A percentile compares a stretch with the other conserved stretches of the same genome.
Conservation (phyloP, 2,888 invertebrate genomes). For the Neoascia interrupta region DNA sequence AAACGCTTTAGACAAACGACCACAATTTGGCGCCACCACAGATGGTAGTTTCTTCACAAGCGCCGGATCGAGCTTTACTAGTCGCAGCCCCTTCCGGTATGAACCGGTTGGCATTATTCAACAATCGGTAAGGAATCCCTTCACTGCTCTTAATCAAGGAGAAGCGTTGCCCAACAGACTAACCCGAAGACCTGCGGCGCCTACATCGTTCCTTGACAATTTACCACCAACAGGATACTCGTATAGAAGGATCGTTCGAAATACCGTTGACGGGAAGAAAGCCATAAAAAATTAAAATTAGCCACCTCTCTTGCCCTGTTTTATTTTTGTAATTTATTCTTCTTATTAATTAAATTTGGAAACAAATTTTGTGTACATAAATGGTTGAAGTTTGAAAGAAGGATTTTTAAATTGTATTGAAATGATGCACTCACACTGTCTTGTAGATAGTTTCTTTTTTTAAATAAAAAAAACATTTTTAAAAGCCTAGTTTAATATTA, state of each 20-base stretch:
- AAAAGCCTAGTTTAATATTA: too few relatives aligned
- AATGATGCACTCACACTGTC: too few relatives aligned
- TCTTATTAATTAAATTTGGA: too few relatives aligned
- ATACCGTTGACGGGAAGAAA: background rate
- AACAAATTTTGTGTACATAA: too few relatives aligned
- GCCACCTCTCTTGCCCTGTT: too few relatives aligned
- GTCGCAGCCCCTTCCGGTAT: slow-evolving; percentile 74
- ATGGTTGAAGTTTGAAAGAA: too few relatives aligned
- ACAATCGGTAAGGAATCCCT: slow-evolving; percentile 76
- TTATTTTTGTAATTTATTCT: too few relatives aligned
- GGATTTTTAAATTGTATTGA: too few relatives aligned
- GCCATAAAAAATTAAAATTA: slow-evolving; percentile 56
- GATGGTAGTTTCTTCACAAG: slow-evolving; percentile 72
- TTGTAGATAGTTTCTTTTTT: too few relatives aligned
- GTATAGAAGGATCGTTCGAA: slow-evolving; percentile 35
- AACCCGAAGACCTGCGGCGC: slow-evolving; percentile 51
- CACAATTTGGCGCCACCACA: slow-evolving; percentile 62
- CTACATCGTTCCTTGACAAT: slow-evolving; percentile 75
- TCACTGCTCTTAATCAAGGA: slow-evolving; percentile 77
- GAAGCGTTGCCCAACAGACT: slow-evolving; percentile 74
- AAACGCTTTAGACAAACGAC: slow-evolving; percentile 43
- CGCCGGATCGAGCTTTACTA: slow-evolving; percentile 53
- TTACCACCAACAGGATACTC: slow-evolving; percentile 68
- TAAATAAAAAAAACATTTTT: too few relatives aligned
- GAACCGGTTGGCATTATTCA: slow-evolving; percentile 74